A percentile compares a stretch with the other conserved stretches of the same genome.
Evolutionary conservation across 2,888 invertebrate genomes (phyloP).

Genomic region (Chymomyza amoena): DNA sequence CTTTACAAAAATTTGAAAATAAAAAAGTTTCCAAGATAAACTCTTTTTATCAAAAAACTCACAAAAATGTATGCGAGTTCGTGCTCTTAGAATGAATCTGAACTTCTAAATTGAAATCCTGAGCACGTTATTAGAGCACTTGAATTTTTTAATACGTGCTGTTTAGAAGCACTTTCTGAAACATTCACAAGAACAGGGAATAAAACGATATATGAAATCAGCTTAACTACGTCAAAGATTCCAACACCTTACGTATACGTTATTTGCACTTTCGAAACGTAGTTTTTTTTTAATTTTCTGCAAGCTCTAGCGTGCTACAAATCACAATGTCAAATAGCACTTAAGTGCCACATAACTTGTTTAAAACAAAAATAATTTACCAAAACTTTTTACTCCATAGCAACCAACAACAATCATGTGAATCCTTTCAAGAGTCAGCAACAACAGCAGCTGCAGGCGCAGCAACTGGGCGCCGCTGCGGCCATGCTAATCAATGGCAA

Average conservation of each 20-base stretch:
- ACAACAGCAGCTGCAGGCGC: conserved; percentile 23
- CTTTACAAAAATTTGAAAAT: too few species aligned
- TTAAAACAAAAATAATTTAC: background rate
- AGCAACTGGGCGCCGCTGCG: conserved; percentile 17
- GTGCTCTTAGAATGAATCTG: background rate
- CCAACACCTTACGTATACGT: background rate
- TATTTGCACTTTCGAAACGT: background rate
- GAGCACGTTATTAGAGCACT: background rate
- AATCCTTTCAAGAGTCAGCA: conserved; percentile 77
- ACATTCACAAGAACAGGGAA: background rate
- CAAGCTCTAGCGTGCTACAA: background rate
- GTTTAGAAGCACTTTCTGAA: background rate
- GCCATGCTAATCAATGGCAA: conserved; percentile 38
- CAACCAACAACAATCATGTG: conserved; percentile 52
- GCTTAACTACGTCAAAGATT: background rate
- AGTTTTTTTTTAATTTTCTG: background rate
- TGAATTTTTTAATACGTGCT: background rate
- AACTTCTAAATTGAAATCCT: background rate
- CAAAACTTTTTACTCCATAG: conserved; percentile 1
- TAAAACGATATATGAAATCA: background rate
- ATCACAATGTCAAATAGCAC: background rate
- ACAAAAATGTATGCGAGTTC: background rate
- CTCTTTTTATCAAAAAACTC: background rate
- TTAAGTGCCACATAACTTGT: background rate
- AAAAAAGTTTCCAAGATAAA: background rate